Evolutionary conservation across 2,113 vertebrate genomes (phyloP).

Genomic region (Actenoides hombroni): DNA sequence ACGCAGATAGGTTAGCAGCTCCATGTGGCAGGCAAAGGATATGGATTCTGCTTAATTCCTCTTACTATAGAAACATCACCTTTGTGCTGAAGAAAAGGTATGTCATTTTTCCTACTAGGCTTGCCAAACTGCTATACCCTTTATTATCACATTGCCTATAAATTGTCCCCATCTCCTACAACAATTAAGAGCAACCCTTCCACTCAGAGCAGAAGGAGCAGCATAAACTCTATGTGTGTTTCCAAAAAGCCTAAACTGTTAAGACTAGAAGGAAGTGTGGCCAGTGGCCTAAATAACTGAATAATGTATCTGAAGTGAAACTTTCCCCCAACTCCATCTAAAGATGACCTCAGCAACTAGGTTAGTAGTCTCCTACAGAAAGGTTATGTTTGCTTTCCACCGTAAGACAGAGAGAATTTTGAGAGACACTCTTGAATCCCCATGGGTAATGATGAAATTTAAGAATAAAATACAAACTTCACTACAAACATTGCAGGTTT

Average conservation of each 20-base stretch:
- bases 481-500: background rate
- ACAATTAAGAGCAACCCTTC: background rate
- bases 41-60: background rate
- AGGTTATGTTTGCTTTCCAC: background rate
- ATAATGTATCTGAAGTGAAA: background rate
- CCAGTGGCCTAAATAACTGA: background rate
- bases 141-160: background rate
- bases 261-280: background rate
- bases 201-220: background rate
- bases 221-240: background rate
- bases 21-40: background rate
- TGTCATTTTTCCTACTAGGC: background rate
- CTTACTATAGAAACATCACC: background rate
- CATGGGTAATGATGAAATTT: background rate
- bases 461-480: background rate
- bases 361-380: background rate
- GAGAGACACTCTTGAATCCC: background rate
- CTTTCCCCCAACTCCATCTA: background rate
- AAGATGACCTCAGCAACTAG: background rate
- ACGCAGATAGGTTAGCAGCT: background rate
- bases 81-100: background rate
- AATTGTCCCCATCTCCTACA: background rate
- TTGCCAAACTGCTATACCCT: background rate
- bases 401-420: background rate
- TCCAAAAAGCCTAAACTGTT: background rate